Evolutionary conservation across 2,888 invertebrate species (phyloP).

Genomic region (Cyrtodaria siliqua): DNA sequence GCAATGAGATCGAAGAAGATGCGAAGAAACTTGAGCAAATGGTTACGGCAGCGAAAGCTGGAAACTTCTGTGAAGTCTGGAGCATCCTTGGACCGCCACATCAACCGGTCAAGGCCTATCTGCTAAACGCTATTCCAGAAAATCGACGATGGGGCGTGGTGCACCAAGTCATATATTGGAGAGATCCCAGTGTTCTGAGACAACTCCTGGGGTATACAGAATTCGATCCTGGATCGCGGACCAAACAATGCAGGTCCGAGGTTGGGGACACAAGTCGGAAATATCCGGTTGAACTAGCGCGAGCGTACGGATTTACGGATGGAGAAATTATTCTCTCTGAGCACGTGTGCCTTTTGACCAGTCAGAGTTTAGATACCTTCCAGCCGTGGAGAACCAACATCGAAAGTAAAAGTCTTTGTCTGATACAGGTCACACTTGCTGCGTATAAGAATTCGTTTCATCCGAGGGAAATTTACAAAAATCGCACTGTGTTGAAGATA

Average conservation of each 20-base stretch:
- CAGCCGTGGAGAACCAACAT: slow-evolving; percentile 6
- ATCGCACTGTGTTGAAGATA: slow-evolving; percentile 36
- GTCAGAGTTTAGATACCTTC: slow-evolving; percentile 43
- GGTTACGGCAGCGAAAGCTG: slow-evolving; percentile 48
- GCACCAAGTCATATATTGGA: slow-evolving; percentile 64
- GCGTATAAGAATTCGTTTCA: slow-evolving; percentile 63
- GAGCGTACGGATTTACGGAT: slow-evolving; percentile 40
- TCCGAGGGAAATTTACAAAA: slow-evolving; percentile 40
- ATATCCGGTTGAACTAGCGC: slow-evolving; percentile 55
- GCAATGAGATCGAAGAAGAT: slow-evolving; percentile 52
- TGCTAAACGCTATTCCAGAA: slow-evolving; percentile 62
- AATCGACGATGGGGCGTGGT: slow-evolving; percentile 64
- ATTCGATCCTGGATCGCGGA: slow-evolving; percentile 47
- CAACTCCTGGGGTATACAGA: slow-evolving; percentile 35
- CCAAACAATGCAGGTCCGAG: slow-evolving; percentile 58
- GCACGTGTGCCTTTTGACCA: slow-evolving; percentile 2
- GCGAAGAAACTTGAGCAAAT: slow-evolving; percentile 31
- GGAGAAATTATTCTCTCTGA: slow-evolving; percentile 21
- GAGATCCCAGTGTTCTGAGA: slow-evolving; percentile 33
- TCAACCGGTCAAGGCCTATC: slow-evolving; percentile 37
- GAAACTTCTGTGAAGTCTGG: slow-evolving; percentile 53
- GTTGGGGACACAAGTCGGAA: slow-evolving; percentile 40
- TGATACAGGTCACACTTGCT: slow-evolving; percentile 55
- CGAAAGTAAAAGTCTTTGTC: slow-evolving; percentile 34
- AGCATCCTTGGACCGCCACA: slow-evolving; percentile 48